Base-by-base conservation (phyloP, 1,140 invertebrate genomes). In the Drosophila sulfurigaster region DNA sequence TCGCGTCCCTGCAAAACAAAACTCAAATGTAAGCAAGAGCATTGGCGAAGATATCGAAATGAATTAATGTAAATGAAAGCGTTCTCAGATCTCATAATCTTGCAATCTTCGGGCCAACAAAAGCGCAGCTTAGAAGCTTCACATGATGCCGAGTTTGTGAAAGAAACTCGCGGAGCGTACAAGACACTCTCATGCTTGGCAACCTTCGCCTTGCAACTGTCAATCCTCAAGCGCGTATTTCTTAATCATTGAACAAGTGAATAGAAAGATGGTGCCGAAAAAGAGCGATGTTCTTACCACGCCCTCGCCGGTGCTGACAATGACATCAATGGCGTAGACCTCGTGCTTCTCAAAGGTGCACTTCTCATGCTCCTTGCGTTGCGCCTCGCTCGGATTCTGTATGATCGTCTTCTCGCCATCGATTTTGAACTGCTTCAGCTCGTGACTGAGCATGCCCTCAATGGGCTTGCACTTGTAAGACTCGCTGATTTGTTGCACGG, bases 321-420 rank as follows among this genome's bases (percentile, higher is more conserved):
- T 94, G 10, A 99, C 97, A 95, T 99, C 99, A 94, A 99, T 97
- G 32, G 97, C 98, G 94, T 99, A 99, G 2, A 99, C 99, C 94
- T 99, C 99, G 93, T 99, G 96, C 62, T 97, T 96, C 92, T 99
- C 98, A 93, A 99, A 96, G 69, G 97, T 97, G 93, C 96, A 98
- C 92, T 99, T 99, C 93, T 99, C 99, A 93, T 99, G 97, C 92
- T 99, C 99, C 93, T 99, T 99, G 80, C 97, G 97, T 92, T 99
- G 99, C 52, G 97, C 97, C 92, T 99, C 99, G 85, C 96, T 98
- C 3, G 99, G 99, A 94, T 99, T 99, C 93, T 99, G 98, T 87
- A 99, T 99, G 75, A 99, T 99, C 13, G 98, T 98, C 94, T 99
- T 99, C 82, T 99, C 98, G 20, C 99, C 99, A 94, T 99, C 98